Evolutionary conservation across 2,113 vertebrate genomes (phyloP), one percentile per base, ranked within the genome.

Genomic region (Uria lomvia): DNA sequence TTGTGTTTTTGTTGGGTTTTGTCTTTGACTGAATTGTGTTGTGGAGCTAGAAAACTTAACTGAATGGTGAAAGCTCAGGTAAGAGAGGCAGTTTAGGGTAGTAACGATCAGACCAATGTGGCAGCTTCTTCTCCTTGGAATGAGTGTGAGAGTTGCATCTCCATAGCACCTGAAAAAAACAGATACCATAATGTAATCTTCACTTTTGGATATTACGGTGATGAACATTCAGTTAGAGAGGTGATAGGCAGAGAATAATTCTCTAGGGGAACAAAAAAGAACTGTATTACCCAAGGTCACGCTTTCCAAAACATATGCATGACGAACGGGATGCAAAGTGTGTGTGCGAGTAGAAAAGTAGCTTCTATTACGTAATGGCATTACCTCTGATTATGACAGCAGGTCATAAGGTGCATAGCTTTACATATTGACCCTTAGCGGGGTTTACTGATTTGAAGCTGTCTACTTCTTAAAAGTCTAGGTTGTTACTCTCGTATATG

Each of bases 311-410:
- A 56, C 24, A 21, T 0, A 0, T 15, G 5, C 12, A 1, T 60
- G 38, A 78, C 49, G n/a, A 60, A 42, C 3, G 12, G 53, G 34
- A 71, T 77, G 40, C 65, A 26, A 47, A 74, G 11, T 49, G 20
- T 49, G 30, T 34, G 20, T 49, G 30, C 30, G 29, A 40, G 19
- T 21, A 50, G 62, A 62, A 88, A 79, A 87, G 7, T 1, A n/a
- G 40, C 2, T 6, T 63, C 43, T 75, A 0, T 38, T 72, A 20
- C 32, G 17, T 0, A 1, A n/a, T 55, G 52, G 55, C 79, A 30
- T 93, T 93, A 56, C 29, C 21, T 73, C 42, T 86, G 80, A 77
- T 53, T 2, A 0, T 50, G 60, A 11, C 83, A 70, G 30, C 53
- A 34, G 53, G 45, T 82, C 40, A 45, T 20, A 52, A 88, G 43